These are phyloP conservation scores for Taenioides sp. DNA, from an alignment of 2,797 vertebrate species.

Conservation along the genomic window DNA sequence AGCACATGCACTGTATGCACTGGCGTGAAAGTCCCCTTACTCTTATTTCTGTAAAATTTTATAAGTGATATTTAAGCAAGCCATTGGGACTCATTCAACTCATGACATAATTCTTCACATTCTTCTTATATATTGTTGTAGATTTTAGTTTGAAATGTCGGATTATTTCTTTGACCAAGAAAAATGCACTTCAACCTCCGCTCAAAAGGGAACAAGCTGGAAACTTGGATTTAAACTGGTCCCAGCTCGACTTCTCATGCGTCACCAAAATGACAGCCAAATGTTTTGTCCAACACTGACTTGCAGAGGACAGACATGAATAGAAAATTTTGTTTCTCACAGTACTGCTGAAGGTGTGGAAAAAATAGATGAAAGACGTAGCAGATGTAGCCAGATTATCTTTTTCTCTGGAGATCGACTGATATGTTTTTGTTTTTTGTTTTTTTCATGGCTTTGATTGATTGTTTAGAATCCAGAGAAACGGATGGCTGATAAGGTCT, in stretches of 20 bases:
- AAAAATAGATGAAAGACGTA: neutral
- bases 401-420: too few species aligned
- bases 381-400: too few species aligned
- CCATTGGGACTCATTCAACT: neutral
- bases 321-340: neutral
- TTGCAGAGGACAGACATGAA: neutral
- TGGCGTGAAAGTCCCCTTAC: neutral
- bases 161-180: constrained; percentile 1
- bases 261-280: neutral
- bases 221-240: constrained; percentile 10
- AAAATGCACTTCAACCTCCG: neutral
- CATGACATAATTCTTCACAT: neutral
- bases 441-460: too few species aligned
- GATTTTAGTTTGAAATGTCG: neutral
- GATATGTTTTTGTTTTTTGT: too few species aligned
- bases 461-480: too few species aligned
- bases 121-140: neutral
- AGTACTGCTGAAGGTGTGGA: neutral
- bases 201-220: constrained; percentile 4
- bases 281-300: neutral
- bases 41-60: neutral
- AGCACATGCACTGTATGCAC: too few species aligned
- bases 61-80: neutral
- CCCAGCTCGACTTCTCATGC: constrained; percentile 1
- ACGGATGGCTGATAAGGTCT: too few species aligned